phyloP scores from a whole-genome alignment of 2,797 vertebrate species.

The Spinibarbus caldwelli region DNA sequence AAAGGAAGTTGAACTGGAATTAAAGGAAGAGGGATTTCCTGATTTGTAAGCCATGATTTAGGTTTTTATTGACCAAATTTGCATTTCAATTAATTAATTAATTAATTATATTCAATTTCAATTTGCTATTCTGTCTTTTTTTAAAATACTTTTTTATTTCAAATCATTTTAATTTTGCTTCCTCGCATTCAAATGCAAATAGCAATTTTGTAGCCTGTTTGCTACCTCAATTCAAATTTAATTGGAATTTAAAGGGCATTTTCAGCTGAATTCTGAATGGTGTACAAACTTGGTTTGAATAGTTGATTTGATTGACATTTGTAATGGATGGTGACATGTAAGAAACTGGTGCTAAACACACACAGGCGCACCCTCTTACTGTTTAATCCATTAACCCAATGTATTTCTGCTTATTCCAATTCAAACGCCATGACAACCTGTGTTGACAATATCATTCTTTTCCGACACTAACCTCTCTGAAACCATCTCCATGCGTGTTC shows the following conservation, averaged over 20 bases:
- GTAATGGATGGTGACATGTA: not conserved
- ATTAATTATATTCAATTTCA: not conserved
- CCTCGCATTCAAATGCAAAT: not conserved
- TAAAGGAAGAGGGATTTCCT: not conserved
- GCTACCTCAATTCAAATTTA: not conserved
- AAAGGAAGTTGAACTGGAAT: not conserved
- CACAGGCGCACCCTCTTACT: not conserved
- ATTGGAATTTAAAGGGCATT: not conserved
- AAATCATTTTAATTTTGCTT: too few relatives aligned
- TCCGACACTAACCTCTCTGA: slow-evolving; percentile 1
- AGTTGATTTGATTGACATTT: slow-evolving; percentile 52
- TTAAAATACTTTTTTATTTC: not conserved
- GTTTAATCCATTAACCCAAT: not conserved
- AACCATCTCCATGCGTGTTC: slow-evolving; percentile 29
- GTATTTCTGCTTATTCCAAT: slow-evolving; percentile 9
- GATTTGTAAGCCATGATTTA: not conserved
- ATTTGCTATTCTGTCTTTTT: not conserved
- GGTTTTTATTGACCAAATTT: not conserved
- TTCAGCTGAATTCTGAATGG: not conserved
- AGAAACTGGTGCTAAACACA: slow-evolving; percentile 6
- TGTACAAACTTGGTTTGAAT: slow-evolving; percentile 23
- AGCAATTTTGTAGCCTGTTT: not conserved
- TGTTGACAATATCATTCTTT: slow-evolving; percentile 15
- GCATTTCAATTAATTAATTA: not conserved
- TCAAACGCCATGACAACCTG: slow-evolving; percentile 27